phyloP scores from a whole-genome alignment of 2,797 vertebrate genomes.

The Poeciliopsis infans region DNA sequence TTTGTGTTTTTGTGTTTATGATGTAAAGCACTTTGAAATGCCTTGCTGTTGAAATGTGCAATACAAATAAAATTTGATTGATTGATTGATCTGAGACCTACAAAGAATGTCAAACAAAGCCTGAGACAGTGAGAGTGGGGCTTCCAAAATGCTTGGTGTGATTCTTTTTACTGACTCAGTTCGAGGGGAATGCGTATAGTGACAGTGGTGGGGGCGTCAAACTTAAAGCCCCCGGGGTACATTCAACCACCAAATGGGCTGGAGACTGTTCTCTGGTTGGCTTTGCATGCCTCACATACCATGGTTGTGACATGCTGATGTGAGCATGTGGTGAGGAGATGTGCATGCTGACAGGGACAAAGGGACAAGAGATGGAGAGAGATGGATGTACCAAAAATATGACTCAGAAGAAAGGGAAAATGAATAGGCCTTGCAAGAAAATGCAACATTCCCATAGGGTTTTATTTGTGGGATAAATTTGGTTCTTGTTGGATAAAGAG shows the following conservation, averaged over 20 bases:
- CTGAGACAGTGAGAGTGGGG: constrained; percentile 15
- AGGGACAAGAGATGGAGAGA: neutral
- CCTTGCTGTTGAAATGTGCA: too few relatives aligned
- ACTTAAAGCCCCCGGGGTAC: constrained; percentile 60
- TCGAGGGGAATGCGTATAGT: constrained; percentile 38
- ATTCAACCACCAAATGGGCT: constrained; percentile 66
- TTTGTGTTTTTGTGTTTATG: too few relatives aligned
- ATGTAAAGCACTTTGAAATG: too few relatives aligned
- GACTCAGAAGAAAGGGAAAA: constrained; percentile 52
- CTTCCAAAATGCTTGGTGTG: constrained; percentile 16
- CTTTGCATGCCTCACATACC: constrained; percentile 80
- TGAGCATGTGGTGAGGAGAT: constrained; percentile 39
- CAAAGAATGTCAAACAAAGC: constrained; percentile 38
- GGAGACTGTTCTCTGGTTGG: constrained; percentile 73
- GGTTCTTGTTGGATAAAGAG: constrained; percentile 8
- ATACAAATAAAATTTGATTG: too few relatives aligned
- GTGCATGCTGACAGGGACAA: constrained; percentile 25
- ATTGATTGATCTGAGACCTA: constrained; percentile 16
- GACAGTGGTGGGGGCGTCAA: constrained; percentile 26
- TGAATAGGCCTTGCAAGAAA: constrained; percentile 48
- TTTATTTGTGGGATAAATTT: constrained; percentile 83
- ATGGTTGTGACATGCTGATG: constrained; percentile 63
- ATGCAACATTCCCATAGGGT: constrained; percentile 46
- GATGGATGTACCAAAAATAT: constrained; percentile 28
- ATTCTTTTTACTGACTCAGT: constrained; percentile 49